Evolutionary conservation across 2,888 invertebrate species (phyloP), one percentile per base, ranked within the genome.

Genomic region (Cataglyphis cursor): DNA sequence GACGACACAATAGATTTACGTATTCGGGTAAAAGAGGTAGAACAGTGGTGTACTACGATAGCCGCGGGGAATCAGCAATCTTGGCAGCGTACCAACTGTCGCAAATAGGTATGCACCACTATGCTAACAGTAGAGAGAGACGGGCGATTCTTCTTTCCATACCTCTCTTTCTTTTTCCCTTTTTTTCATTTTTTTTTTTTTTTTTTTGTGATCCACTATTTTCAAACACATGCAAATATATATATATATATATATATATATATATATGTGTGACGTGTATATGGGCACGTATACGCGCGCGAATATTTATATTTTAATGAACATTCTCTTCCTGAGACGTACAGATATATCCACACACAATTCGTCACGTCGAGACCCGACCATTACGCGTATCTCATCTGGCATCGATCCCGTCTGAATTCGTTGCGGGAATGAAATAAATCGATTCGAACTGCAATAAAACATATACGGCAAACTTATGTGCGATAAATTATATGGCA

Each of bases 1-100:
- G 89, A 86, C 89, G 90, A 91, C 91, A 94, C 94, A 93, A 94
- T 94, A 93, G 93, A 94, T 94, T 94, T 94, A 94, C 94, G 93
- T 93, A 93, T 94, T 93, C 91, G 88, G 88, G 90, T 91, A 89
- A 93, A 91, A 91, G 93, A 91, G 93, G 90, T 89, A 87, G 91
- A 92, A 92, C 91, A 92, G 89, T 89, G 89, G 91, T 91, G 91
- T 91, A 90, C 91, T 89, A 92, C 91, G 91, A 92, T 92, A 92
- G 93, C 92, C 92, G 91, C 89, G 91, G 90, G 90, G 88, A 90
- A 90, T 89, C 92, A 91, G 92, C 91, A 94, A 93, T 94, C 93
- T 93, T 94, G 94, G 94, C 94, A 93, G 86, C 85, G 85, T 88
- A 92, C 94, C 94, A 94, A 94, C 92, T 91, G 91, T 93, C 90